Base-by-base conservation (phyloP, 2,888 invertebrate genomes). In the Bursaphelenchus okinawaensis region DNA sequence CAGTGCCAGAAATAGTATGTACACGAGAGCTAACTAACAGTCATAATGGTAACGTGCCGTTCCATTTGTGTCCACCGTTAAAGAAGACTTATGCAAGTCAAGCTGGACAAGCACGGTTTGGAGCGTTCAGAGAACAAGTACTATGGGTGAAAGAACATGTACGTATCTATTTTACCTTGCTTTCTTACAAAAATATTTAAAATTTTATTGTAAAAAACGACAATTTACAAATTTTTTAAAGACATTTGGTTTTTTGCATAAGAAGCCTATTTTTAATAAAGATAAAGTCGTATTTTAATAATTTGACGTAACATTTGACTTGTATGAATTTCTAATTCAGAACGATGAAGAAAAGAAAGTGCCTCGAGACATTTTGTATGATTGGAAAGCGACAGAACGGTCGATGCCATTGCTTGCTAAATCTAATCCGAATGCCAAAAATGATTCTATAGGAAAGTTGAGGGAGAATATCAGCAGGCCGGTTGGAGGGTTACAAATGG, bases 391-490 rank as follows among this genome's bases (percentile, higher is more conserved):
- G 63, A 74, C 75, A 6, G 74, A 74, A 52, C 67, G 75, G 8
- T 66, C 71, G 16, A 68, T 78, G 50, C 60, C 60, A 2, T 50
- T 24, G 19, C 28, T 72, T 75, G 65, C 68, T 51, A 61, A 66
- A 40, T 71, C 79, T 6, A 78, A 78, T 55, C 66, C 69, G 9
- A 67, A 70, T 16, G 76, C 78, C 3, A 80, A 72, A 31, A 77
- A 75, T 31, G 67, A 68, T 7, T 73, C 75, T 23, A 71, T 76
- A 55, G 78, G 79, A 23, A 69, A 67, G 59, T 16, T 40, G n/a
- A 12, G 40, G n/a, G 40, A 40, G n/a, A 40, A 40, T 40, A n/a
- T 40, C n/a, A 59, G 70, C 12, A 54, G 79, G 19, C 67, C 73
- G 26, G 69, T 66, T 7, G 79, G 78, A 8, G 78, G 78, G 2